Conservation (phyloP, 2,797 vertebrate species). For the Chloroceryle amazona region DNA sequence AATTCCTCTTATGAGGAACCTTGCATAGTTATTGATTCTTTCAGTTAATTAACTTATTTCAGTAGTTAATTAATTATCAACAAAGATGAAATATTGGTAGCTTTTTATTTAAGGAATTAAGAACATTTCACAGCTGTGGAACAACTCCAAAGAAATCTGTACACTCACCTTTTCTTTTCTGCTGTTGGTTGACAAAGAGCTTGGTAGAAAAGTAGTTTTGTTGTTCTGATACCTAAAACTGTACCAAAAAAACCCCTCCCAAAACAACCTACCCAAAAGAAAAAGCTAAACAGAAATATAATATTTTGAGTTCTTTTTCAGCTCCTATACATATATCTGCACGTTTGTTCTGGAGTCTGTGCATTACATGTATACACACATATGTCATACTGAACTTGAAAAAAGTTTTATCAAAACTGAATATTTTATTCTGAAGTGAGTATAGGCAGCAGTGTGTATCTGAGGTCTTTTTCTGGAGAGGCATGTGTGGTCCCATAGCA, state of each 20-base stretch:
- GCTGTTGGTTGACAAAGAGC: neutral
- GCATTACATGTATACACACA: neutral
- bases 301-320: neutral
- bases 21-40: neutral
- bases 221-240: neutral
- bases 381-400: neutral
- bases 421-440: neutral
- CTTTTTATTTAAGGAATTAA: neutral
- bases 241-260: neutral
- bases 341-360: neutral
- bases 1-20: neutral
- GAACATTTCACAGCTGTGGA: neutral
- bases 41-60: neutral
- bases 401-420: neutral
- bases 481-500: neutral
- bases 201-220: neutral
- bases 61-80: slow-evolving; percentile 1
- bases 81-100: neutral
- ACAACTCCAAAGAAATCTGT: neutral
- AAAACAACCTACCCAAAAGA: neutral
- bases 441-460: neutral
- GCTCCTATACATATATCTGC: neutral
- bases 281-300: neutral
- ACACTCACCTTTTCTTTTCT: neutral
- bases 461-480: neutral